Conservation (phyloP, 2,113 vertebrate genomes). For the Psettodes erumei region DNA sequence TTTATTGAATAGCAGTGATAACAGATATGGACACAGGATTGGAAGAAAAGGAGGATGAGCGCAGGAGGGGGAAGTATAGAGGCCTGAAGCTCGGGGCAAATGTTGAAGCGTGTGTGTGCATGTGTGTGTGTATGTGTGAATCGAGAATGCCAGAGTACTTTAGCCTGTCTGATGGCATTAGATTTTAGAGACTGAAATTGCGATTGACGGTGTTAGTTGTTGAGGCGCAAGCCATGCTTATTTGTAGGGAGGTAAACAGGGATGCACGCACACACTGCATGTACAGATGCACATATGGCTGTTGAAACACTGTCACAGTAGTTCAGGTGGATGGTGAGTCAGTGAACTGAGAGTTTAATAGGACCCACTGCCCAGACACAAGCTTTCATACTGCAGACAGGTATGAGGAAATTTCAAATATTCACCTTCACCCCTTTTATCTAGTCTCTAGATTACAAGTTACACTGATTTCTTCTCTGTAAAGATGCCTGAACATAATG, state of each 20-base stretch:
- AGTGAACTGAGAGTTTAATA: not conserved
- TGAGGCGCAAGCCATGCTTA: not conserved
- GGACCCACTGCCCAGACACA: not conserved
- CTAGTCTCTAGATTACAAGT: too few species aligned
- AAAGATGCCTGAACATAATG: not conserved
- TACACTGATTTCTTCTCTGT: not conserved
- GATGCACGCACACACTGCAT: not conserved
- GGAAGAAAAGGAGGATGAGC: slow-evolving; percentile 7
- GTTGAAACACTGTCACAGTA: too few species aligned
- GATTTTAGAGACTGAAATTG: slow-evolving; percentile 5
- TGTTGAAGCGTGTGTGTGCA: not conserved
- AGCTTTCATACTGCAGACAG: not conserved
- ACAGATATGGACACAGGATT: slow-evolving; percentile 21
- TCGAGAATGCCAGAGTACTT: slow-evolving; percentile 86
- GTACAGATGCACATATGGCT: not conserved
- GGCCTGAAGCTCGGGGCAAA: slow-evolving; percentile 7
- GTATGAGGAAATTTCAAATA: not conserved
- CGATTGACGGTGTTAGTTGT: not conserved
- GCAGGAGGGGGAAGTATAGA: slow-evolving; percentile 4
- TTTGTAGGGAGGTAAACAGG: not conserved
- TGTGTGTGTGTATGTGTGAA: slow-evolving; percentile 49
- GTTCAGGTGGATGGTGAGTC: too few species aligned
- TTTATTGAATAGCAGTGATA: slow-evolving; percentile 32
- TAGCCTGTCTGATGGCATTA: slow-evolving; percentile 81
- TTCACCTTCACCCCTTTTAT: too few species aligned